Evolutionary conservation across 2,113 vertebrate species (phyloP).

Genomic region (Siniperca knerii): DNA sequence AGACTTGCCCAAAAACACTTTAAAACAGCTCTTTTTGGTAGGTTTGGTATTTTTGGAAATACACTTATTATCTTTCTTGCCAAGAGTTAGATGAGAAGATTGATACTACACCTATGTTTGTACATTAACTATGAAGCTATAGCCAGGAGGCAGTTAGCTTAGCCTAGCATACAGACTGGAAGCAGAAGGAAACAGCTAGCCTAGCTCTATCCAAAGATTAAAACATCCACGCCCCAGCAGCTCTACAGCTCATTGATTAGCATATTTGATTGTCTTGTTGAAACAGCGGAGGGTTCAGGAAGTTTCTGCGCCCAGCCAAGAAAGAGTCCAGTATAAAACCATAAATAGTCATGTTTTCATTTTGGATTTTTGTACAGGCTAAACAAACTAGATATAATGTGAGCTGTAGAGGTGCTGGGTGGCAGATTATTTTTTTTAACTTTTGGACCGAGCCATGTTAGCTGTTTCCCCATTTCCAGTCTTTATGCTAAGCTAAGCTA

Average conservation of each 20-base stretch:
- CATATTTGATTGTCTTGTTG: neutral
- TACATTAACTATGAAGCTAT: neutral
- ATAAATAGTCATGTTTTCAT: no score
- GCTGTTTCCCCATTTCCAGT: neutral
- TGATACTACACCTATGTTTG: neutral
- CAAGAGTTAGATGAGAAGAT: neutral
- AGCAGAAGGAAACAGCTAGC: neutral
- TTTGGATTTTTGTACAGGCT: no score
- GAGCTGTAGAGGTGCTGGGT: neutral
- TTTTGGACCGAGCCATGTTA: neutral
- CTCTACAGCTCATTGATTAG: neutral
- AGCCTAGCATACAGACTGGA: neutral
- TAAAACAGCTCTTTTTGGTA: neutral
- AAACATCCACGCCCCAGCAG: neutral
- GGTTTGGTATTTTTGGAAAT: neutral
- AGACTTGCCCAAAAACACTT: neutral
- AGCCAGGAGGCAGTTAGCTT: neutral
- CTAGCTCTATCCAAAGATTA: neutral
- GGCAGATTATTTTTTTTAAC: no score
- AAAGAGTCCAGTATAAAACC: neutral
- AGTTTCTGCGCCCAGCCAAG: neutral
- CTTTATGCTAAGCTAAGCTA: neutral
- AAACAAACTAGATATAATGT: neutral
- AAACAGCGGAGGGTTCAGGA: no score
- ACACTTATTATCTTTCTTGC: neutral